These are phyloP conservation scores for Pristionchus mayeri DNA, from an alignment of 2,888 invertebrate genomes.

Conservation along the genomic window DNA sequence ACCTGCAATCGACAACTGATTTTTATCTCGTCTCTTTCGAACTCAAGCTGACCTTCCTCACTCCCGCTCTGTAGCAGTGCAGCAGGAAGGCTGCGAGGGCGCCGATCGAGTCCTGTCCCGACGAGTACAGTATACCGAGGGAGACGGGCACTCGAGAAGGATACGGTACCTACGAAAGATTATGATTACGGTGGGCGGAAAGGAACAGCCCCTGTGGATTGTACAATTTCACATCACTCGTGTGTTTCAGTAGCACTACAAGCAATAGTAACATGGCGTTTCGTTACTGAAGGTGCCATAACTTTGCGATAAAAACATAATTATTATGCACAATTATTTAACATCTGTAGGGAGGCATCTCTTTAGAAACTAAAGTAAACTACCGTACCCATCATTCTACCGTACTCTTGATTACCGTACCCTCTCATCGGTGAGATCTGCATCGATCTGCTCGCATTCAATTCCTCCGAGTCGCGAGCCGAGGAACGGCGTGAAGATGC, in stretches of 20 bases:
- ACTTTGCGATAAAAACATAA: too few relatives aligned
- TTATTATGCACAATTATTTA: too few relatives aligned
- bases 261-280: neutral
- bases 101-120: neutral
- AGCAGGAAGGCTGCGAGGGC: slow-evolving; percentile 2
- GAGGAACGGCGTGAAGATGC: neutral
- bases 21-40: neutral
- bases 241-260: neutral
- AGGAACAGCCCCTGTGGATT: too few relatives aligned
- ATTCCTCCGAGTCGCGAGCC: slow-evolving; percentile 11
- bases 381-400: too few relatives aligned
- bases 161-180: neutral
- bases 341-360: too few relatives aligned
- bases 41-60: neutral
- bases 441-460: slow-evolving; percentile 4
- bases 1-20: neutral
- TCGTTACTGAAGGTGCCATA: too few relatives aligned
- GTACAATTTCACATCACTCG: neutral
- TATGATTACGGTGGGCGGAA: too few relatives aligned
- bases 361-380: too few relatives aligned
- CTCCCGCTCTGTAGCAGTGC: slow-evolving; percentile 10
- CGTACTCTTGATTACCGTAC: neutral
- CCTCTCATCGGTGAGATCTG: neutral
- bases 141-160: neutral
- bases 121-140: slow-evolving; percentile 10